Percentiles rank a stretch among this genome's conserved stretches.
These are phyloP conservation scores for Psettodes erumei DNA, from an alignment of 2,113 vertebrate species.

Conservation along the genomic window DNA sequence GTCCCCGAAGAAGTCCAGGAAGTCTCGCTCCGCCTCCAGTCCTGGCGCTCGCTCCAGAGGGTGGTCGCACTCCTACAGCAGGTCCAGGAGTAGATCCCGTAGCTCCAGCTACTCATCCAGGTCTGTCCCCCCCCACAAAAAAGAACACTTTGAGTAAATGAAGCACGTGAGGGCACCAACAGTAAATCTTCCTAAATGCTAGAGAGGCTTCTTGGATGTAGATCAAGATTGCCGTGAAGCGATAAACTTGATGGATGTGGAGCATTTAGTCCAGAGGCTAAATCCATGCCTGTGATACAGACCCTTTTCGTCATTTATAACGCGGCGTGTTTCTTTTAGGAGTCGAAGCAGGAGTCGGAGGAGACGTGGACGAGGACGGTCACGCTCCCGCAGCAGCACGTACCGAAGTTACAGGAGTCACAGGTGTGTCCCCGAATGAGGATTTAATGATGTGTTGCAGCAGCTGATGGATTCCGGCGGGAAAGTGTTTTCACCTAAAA, in stretches of 20 bases:
- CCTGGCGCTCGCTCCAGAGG: slow-evolving; percentile 85
- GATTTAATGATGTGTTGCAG: not conserved
- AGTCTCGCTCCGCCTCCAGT: slow-evolving; percentile 90
- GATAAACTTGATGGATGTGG: slow-evolving; percentile 21
- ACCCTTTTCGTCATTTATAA: not conserved
- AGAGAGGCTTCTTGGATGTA: not conserved
- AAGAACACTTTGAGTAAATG: not conserved
- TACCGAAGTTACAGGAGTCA: slow-evolving; percentile 90
- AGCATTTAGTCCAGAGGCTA: not conserved
- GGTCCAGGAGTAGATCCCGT: slow-evolving; percentile 88
- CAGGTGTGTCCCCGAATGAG: slow-evolving; percentile 71
- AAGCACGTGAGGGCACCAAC: not conserved
- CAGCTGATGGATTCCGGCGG: not conserved
- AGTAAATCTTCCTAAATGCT: slow-evolving; percentile 7
- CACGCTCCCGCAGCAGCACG: slow-evolving; percentile 89
- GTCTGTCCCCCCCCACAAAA: slow-evolving; percentile 79
- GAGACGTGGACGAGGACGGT: slow-evolving; percentile 85
- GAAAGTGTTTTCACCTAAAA: not conserved
- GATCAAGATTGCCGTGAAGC: slow-evolving; percentile 8
- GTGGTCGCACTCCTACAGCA: slow-evolving; percentile 86
- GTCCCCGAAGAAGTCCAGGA: slow-evolving; percentile 89
- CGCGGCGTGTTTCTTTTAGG: slow-evolving; percentile 52
- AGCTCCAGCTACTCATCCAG: slow-evolving; percentile 91
- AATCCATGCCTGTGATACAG: not conserved
- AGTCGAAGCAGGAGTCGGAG: slow-evolving; percentile 91